phyloP scores from a whole-genome alignment of 2,113 vertebrate species.

The Notothenia rossii region DNA sequence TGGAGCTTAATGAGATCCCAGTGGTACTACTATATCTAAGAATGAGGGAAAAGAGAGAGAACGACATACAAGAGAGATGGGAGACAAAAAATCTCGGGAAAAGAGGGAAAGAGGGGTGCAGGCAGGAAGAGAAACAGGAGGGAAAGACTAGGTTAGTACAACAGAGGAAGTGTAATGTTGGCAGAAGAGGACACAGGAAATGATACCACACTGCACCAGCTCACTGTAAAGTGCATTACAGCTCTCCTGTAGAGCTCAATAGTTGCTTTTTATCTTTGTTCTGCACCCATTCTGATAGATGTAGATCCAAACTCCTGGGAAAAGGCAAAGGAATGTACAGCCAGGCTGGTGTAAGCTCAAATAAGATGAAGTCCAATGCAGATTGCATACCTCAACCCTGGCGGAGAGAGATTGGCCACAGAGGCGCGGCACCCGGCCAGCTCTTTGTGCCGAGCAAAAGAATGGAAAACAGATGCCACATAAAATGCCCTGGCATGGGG shows the following conservation, averaged over 20 bases:
- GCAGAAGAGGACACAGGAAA: slow-evolving; percentile 23
- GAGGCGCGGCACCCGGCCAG: slow-evolving; percentile 73
- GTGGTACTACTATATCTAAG: slow-evolving; percentile 76
- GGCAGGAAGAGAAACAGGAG: slow-evolving; percentile 46
- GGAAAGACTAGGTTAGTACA: slow-evolving; percentile 30
- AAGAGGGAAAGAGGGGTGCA: slow-evolving; percentile 44
- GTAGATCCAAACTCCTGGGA: slow-evolving; percentile 57
- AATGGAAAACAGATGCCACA: slow-evolving; percentile 85
- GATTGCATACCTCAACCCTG: slow-evolving; percentile 75
- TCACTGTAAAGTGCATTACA: slow-evolving; percentile 32
- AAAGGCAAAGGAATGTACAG: slow-evolving; percentile 59
- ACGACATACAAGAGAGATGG: slow-evolving; percentile 7
- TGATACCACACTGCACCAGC: slow-evolving; percentile 27
- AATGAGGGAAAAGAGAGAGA: slow-evolving; percentile 50
- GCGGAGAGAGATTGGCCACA: slow-evolving; percentile 75
- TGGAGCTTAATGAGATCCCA: slow-evolving; percentile 87
- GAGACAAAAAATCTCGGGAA: slow-evolving; percentile 37
- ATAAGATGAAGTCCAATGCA: slow-evolving; percentile 73
- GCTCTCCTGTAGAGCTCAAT: slow-evolving; percentile 39
- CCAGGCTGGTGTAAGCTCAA: slow-evolving; percentile 54
- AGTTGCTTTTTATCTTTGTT: slow-evolving; percentile 41
- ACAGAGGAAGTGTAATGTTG: slow-evolving; percentile 37
- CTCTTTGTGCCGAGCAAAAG: slow-evolving; percentile 79
- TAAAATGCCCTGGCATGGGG: slow-evolving; percentile 81
- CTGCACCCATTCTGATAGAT: slow-evolving; percentile 56